Conservation (phyloP, 2,797 vertebrate species). For the Staurois parvus region DNA sequence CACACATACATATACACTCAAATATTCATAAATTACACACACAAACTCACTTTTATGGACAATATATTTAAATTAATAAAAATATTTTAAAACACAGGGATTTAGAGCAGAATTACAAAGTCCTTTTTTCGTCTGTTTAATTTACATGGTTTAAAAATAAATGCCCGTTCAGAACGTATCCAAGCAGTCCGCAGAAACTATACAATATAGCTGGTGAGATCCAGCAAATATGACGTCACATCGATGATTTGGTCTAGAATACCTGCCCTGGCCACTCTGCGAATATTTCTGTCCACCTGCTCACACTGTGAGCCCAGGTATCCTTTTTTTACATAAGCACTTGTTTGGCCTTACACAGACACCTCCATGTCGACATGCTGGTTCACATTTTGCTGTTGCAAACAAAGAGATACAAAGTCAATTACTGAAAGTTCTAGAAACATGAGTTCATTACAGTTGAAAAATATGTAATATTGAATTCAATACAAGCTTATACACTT, state of each 20-base stretch:
- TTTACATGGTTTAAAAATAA: conserved; percentile 78
- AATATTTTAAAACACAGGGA: conserved; percentile 75
- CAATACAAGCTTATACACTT: no score
- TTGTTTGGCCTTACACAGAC: conserved; percentile 94
- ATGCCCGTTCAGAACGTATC: conserved; percentile 79
- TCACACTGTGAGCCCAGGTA: conserved; percentile 93
- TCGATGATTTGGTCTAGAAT: conserved; percentile 97
- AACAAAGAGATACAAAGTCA: conserved; percentile 10
- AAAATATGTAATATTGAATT: not conserved
- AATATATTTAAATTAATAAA: conserved; percentile 78
- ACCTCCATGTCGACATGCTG: conserved; percentile 91
- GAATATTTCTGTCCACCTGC: conserved; percentile 89
- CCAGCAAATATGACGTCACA: conserved; percentile 97
- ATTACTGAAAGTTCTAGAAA: not conserved
- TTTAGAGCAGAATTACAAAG: conserved; percentile 75
- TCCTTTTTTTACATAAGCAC: conserved; percentile 96
- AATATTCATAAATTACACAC: conserved; percentile 64
- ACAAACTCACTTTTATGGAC: conserved; percentile 70
- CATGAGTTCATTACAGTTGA: not conserved
- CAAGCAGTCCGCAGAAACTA: conserved; percentile 82
- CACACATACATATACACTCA: conserved; percentile 63
- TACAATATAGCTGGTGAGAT: conserved; percentile 97
- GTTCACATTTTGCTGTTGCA: conserved; percentile 92
- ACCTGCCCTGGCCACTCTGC: conserved; percentile 89
- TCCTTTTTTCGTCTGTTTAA: conserved; percentile 72